Percentiles rank a stretch among this genome's conserved stretches.
Conservation (phyloP, 64 coral and sea anemone genomes). For the Exaiptasia diaphana region DNA sequence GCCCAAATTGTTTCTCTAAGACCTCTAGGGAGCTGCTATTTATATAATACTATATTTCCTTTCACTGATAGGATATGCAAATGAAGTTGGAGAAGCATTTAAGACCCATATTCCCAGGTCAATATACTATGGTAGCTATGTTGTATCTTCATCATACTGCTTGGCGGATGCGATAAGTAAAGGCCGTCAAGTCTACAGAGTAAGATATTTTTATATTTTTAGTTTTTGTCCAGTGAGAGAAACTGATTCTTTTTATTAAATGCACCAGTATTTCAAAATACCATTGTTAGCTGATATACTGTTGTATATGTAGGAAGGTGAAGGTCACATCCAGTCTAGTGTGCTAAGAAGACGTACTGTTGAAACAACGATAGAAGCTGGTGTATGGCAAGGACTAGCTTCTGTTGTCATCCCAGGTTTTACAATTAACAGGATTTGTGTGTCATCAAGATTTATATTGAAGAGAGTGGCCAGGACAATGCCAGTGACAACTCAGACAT, state of each 20-base stretch:
- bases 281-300: neutral
- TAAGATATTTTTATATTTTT: neutral
- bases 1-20: too few relatives aligned
- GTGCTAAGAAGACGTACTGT: slow-evolving; percentile 18
- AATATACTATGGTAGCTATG: slow-evolving; percentile 80
- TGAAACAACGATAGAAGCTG: slow-evolving; percentile 74
- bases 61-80: slow-evolving; percentile 87
- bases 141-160: slow-evolving; percentile 75
- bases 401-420: slow-evolving; percentile 95
- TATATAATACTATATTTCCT: too few relatives aligned
- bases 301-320: neutral
- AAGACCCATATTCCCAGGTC: slow-evolving; percentile 75
- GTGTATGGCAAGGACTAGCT: slow-evolving; percentile 90
- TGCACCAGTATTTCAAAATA: too few relatives aligned
- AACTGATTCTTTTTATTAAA: too few relatives aligned
- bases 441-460: slow-evolving; percentile 46
- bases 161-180: slow-evolving; percentile 83
- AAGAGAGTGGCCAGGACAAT: slow-evolving; percentile 43
- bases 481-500: slow-evolving; percentile 49
- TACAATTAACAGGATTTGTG: slow-evolving; percentile 96
- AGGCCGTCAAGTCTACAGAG: slow-evolving; percentile 60
- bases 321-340: neutral
- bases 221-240: neutral
- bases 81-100: slow-evolving; percentile 97
- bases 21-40: too few relatives aligned